These are phyloP conservation scores for Erythrolamprus reginae DNA, from an alignment of 2,113 vertebrate genomes.

Conservation along the genomic window DNA sequence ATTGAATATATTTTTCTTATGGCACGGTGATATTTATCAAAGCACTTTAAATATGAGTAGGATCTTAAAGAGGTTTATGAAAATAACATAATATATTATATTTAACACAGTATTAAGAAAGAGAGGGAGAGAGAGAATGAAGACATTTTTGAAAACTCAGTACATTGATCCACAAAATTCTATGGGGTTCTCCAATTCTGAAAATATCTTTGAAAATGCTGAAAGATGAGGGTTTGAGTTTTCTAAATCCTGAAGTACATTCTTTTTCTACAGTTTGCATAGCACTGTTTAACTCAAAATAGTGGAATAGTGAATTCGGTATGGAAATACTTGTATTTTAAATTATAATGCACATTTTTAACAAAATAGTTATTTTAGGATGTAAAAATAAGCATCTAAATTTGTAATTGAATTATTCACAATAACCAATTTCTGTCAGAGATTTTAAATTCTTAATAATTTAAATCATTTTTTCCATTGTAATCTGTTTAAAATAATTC, in stretches of 20 bases:
- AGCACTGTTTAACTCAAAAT: not conserved
- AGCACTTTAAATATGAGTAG: not conserved
- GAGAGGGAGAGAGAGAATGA: no score
- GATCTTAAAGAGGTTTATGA: not conserved
- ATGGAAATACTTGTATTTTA: not conserved
- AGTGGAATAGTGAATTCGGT: not conserved
- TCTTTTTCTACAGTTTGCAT: not conserved
- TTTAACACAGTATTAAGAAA: no score
- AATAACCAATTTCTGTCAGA: constrained; percentile 8
- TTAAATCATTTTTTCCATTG: not conserved
- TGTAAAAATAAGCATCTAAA: constrained; percentile 25
- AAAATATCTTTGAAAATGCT: not conserved
- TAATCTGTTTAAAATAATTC: constrained; percentile 7
- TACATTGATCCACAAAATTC: not conserved
- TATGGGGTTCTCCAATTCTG: not conserved
- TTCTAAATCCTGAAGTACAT: not conserved
- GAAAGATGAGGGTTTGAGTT: not conserved
- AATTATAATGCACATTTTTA: constrained; percentile 3
- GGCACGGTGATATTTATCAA: not conserved
- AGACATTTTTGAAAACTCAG: not conserved
- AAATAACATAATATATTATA: no score
- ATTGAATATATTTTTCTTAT: not conserved
- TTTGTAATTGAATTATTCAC: constrained; percentile 30
- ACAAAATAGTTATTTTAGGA: constrained; percentile 30
- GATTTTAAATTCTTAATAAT: not conserved